phyloP scores from a whole-genome alignment of 2,888 invertebrate species.

The Corbicula japonica region DNA sequence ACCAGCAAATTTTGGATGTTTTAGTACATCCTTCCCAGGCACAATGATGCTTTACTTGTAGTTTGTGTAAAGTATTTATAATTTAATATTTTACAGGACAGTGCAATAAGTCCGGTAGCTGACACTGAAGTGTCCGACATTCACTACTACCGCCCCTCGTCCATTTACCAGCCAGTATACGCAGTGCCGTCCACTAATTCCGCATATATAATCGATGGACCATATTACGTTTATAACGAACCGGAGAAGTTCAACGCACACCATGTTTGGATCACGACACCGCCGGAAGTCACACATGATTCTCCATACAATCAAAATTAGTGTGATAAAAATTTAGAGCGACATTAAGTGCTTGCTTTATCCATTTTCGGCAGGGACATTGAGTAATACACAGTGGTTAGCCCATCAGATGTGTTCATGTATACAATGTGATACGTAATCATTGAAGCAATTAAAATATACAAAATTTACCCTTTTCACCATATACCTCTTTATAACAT shows the following conservation, averaged over 20 bases:
- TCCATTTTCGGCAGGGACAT: no score
- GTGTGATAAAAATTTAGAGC: no score
- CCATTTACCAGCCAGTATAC: constrained; percentile 17
- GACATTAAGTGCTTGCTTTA: no score
- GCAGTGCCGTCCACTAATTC: constrained; percentile 1
- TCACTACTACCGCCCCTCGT: constrained; percentile 28
- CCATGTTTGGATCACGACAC: constrained; percentile 46
- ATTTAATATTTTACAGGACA: constrained; percentile 23
- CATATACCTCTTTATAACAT: no score
- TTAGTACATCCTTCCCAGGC: not conserved
- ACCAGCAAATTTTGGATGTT: not conserved
- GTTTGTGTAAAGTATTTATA: not conserved
- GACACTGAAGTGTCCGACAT: constrained; percentile 21
- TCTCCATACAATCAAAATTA: constrained; percentile 21
- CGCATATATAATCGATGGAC: constrained; percentile 17
- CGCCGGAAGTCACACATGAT: constrained; percentile 28
- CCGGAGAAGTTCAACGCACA: constrained; percentile 14
- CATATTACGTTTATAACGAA: not conserved
- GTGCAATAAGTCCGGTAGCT: not conserved
- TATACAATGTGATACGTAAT: no score
- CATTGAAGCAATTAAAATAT: no score
- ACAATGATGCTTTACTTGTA: no score
- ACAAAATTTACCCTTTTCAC: no score
- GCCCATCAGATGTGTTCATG: no score
- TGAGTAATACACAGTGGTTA: no score